Evolutionary conservation across 2,888 invertebrate species (phyloP).

Genomic region (Eutolmus rufibarbis): DNA sequence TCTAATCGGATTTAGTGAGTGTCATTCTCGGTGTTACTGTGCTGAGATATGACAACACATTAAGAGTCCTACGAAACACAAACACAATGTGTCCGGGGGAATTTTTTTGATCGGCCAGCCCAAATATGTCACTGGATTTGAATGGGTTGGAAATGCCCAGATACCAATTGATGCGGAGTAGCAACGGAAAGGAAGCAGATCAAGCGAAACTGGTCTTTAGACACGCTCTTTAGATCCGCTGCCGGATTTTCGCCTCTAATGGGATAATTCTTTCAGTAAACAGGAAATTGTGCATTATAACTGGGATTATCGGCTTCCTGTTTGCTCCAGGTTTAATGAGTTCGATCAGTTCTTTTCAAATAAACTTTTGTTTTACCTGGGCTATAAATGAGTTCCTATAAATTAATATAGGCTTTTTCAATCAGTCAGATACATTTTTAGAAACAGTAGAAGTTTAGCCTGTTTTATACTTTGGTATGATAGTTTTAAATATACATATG

Average conservation of each 20-base stretch:
- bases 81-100: not conserved
- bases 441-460: no score
- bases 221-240: constrained; percentile 6
- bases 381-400: not conserved
- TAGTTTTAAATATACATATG: no score
- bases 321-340: not conserved
- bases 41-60: constrained; percentile 30
- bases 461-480: no score
- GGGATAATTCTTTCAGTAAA: not conserved
- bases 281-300: constrained; percentile 1
- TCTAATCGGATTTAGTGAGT: constrained; percentile 33
- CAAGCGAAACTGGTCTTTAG: constrained; percentile 24
- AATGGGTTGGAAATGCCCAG: not conserved
- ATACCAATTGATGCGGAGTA: not conserved
- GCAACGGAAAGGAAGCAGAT: not conserved
- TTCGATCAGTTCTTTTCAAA: not conserved
- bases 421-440: no score
- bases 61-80: not conserved
- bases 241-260: not conserved
- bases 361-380: not conserved
- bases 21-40: constrained; percentile 24
- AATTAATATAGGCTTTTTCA: not conserved
- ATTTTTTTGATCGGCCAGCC: constrained; percentile 2
- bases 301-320: constrained; percentile 26
- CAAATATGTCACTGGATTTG: constrained; percentile 26